A percentile compares a stretch with the other conserved stretches of the same genome.
Evolutionary conservation across 2,797 vertebrate genomes (phyloP).

Genomic region (Brachymystax lenok): DNA sequence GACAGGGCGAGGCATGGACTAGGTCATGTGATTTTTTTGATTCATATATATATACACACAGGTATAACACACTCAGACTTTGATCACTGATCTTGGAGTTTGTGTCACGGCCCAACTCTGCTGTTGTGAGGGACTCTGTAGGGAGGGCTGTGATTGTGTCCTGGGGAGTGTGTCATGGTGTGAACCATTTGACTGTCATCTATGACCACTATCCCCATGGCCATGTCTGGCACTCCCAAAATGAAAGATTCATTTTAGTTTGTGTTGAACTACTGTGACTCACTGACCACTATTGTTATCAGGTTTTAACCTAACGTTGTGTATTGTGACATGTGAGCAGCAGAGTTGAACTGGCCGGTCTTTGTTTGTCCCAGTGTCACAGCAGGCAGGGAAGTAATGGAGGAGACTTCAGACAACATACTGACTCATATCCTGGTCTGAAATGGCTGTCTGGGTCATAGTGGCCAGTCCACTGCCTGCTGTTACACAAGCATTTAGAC

Average conservation of each 20-base stretch:
- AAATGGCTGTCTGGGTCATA: neutral
- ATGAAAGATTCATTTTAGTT: neutral
- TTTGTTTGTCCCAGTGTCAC: constrained; percentile 6
- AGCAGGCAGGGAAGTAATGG: constrained; percentile 18
- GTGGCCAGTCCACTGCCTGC: neutral
- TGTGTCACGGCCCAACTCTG: constrained; percentile 40
- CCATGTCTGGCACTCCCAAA: too few relatives aligned
- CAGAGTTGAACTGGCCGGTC: constrained; percentile 11
- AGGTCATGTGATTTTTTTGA: constrained; percentile 44
- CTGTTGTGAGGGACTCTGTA: constrained; percentile 13
- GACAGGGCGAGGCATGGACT: constrained; percentile 25
- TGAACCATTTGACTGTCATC: too few relatives aligned
- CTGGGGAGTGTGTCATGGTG: too few relatives aligned
- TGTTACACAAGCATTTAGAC: neutral
- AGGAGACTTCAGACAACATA: constrained; percentile 15
- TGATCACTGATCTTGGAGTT: constrained; percentile 43
- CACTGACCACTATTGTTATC: neutral
- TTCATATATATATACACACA: neutral
- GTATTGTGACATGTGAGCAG: neutral
- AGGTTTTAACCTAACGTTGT: neutral
- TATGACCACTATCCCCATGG: too few relatives aligned
- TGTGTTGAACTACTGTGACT: neutral
- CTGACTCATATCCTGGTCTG: constrained; percentile 24
- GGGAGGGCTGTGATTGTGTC: neutral
- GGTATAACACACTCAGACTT: constrained; percentile 40